Base-by-base conservation (phyloP, 2,113 vertebrate species). In the Sminthopsis crassicaudata region DNA sequence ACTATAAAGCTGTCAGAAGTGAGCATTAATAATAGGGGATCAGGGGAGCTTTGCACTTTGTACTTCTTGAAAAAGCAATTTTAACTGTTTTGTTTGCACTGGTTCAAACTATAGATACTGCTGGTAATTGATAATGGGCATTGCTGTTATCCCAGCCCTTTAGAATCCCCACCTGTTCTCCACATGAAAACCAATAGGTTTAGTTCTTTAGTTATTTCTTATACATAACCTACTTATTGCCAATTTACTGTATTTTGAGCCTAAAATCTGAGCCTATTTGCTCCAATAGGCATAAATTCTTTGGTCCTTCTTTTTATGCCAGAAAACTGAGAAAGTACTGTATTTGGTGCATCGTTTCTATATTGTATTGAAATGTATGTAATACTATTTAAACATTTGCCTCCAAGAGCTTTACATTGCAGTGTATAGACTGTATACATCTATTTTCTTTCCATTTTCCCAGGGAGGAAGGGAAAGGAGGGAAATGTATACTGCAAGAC, bases 61-160 rank as follows among this genome's bases (percentile, higher is more conserved):
- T 99, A 98, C 98, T 97, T 98, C 97, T 97, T 98, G 96, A 98
- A 94, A 94, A 96, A 98, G 97, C 98, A 98, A 98, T 98, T 98
- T 98, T 97, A 97, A 97, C 98, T 98, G 98, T 97, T 98, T 98
- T 98, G 98, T 98, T 99, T 99, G 98, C 98, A 99, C 99, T 98
- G 98, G 98, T 98, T 98, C 97, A 97, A 95, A 98, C 96, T 98
- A 97, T 98, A 97, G 97, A 96, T 98, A 98, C 97, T 98, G 96
- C 97, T 98, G 97, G 97, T 98, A 96, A 54, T 98, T 98, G 98
- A 97, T 98, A 93, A 97, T 96, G 98, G 98, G 98, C 98, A 98
- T 99, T 99, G 98, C 97, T 98, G 96, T 97, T 98, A 98, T 98
- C 98, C 98, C 98, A 98, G 98, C 98, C 98, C 98, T 98, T 97